A percentile compares a stretch with the other conserved stretches of the same genome.
These are phyloP conservation scores for Oeneis ivallda DNA, from an alignment of 2,888 invertebrate genomes.

Conservation along the genomic window DNA sequence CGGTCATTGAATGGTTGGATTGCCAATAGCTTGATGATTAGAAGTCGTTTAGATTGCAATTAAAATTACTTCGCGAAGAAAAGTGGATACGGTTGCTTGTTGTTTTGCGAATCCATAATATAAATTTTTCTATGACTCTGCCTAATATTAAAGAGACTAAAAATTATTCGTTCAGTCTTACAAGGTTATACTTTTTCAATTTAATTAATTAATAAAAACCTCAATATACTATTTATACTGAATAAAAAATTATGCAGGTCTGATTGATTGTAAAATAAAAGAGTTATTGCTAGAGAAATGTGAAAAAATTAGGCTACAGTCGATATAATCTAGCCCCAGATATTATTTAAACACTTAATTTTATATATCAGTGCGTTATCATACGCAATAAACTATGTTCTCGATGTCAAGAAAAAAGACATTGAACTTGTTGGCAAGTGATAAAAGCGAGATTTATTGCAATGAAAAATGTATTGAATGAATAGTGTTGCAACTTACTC, in stretches of 20 bases:
- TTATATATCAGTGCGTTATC: slow-evolving; percentile 1
- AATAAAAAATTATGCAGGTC: neutral
- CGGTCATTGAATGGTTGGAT: slow-evolving; percentile 24
- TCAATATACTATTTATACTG: neutral
- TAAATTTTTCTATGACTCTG: too few relatives aligned
- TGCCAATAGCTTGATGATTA: slow-evolving; percentile 23
- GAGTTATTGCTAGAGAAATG: neutral
- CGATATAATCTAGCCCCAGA: neutral
- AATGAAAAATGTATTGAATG: slow-evolving; percentile 28
- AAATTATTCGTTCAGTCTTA: too few relatives aligned
- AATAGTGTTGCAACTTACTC: slow-evolving; percentile 20
- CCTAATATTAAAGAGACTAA: too few relatives aligned
- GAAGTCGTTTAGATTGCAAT: neutral
- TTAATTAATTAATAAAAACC: neutral
- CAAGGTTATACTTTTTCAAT: neutral
- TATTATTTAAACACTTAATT: slow-evolving; percentile 18
- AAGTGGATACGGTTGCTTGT: neutral
- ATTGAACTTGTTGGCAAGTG: slow-evolving; percentile 28
- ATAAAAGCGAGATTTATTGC: slow-evolving; percentile 26
- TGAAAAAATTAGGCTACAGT: slow-evolving; percentile 17
- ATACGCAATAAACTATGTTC: slow-evolving; percentile 6
- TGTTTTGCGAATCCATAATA: neutral
- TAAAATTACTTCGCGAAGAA: slow-evolving; percentile 10
- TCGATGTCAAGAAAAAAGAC: slow-evolving; percentile 24
- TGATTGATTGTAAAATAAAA: slow-evolving; percentile 10